Conservation (phyloP, 2,888 invertebrate genomes). For the Thymelicus sylvestris region DNA sequence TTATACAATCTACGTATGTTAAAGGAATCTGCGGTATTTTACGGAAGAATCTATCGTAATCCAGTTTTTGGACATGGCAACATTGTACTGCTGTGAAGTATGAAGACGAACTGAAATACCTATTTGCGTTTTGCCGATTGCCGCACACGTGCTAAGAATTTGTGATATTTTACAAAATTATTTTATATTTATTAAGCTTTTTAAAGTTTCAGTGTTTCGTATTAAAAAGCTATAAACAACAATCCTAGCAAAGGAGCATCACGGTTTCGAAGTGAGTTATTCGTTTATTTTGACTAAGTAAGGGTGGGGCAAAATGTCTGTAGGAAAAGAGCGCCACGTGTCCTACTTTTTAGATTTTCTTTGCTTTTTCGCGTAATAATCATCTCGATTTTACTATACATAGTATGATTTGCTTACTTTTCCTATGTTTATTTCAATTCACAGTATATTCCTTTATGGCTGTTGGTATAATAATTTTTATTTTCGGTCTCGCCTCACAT, state of each 20-base stretch:
- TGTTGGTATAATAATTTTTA: neutral
- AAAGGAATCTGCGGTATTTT: no score
- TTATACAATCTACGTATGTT: no score
- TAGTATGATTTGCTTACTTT: conserved; percentile 18
- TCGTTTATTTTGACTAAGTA: conserved; percentile 69
- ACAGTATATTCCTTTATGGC: neutral
- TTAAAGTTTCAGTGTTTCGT: conserved; percentile 56
- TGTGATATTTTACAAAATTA: conserved; percentile 78
- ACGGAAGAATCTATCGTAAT: no score
- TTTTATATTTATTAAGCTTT: conserved; percentile 67
- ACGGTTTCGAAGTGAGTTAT: conserved; percentile 66
- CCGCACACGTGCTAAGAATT: conserved; percentile 83
- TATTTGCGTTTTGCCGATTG: conserved; percentile 78
- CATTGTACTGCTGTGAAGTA: no score
- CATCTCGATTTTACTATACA: conserved; percentile 29
- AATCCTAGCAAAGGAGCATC: conserved; percentile 57
- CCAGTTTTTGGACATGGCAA: no score
- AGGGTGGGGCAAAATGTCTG: conserved; percentile 81
- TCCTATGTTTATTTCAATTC: neutral
- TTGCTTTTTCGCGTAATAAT: conserved; percentile 42
- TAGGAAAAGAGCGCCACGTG: conserved; percentile 79
- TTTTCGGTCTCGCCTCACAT: conserved; percentile 61
- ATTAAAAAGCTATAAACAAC: conserved; percentile 60
- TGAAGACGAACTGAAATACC: conserved; percentile 42
- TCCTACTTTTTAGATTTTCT: conserved; percentile 69